Conservation (phyloP, 2,113 vertebrate genomes). For the Nothobranchius furzeri region DNA sequence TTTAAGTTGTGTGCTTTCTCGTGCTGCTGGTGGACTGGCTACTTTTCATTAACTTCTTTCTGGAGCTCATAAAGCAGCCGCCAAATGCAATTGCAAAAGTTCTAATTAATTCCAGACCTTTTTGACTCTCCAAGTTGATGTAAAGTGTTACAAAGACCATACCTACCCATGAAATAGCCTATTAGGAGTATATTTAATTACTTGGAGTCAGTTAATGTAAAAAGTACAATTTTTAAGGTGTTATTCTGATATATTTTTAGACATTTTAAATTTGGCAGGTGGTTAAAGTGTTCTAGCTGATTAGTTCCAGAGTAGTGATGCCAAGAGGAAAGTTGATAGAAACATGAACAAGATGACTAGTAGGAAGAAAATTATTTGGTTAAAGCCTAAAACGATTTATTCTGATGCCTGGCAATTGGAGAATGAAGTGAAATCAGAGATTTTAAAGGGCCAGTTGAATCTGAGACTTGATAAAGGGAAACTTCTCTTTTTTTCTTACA, state of each 20-base stretch:
- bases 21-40: not conserved
- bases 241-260: not conserved
- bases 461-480: slow-evolving; percentile 22
- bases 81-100: not conserved
- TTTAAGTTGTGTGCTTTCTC: not conserved
- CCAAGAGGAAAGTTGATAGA: not conserved
- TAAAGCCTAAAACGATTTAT: slow-evolving; percentile 10
- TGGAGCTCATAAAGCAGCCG: not conserved
- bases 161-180: not conserved
- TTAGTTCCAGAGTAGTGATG: not conserved
- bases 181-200: not conserved
- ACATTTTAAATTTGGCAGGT: not conserved
- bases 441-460: slow-evolving; percentile 10
- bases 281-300: not conserved
- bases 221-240: not conserved
- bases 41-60: not conserved
- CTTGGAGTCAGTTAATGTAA: not conserved
- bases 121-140: not conserved
- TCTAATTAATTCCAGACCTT: not conserved
- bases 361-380: not conserved
- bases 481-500: not conserved
- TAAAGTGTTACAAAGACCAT: not conserved
- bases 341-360: not conserved
- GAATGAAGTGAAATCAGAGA: slow-evolving; percentile 44
- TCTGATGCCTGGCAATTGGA: slow-evolving; percentile 30